Percentiles rank a stretch among this genome's conserved stretches.
These are phyloP conservation scores for Neoaliturus tenellus DNA, from an alignment of 2,888 invertebrate genomes.

Conservation along the genomic window DNA sequence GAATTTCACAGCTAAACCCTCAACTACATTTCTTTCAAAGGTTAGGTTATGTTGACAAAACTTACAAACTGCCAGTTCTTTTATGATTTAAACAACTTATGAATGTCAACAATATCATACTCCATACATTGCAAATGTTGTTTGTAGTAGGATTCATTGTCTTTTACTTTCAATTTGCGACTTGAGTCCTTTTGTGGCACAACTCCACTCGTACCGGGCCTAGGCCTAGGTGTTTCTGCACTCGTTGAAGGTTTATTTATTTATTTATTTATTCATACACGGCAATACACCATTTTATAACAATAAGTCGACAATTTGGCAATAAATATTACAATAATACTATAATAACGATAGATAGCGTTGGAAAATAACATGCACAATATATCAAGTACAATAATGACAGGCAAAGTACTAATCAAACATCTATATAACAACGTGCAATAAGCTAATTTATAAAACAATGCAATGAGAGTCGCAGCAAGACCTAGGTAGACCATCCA, in stretches of 20 bases:
- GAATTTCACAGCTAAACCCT: conserved; percentile 30
- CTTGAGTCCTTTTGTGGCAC: neutral
- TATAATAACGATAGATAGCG: no score
- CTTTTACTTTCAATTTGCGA: neutral
- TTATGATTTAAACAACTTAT: neutral
- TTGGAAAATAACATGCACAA: no score
- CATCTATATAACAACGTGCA: no score
- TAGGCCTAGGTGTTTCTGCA: neutral
- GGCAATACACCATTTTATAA: no score
- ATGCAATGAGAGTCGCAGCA: no score
- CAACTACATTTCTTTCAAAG: conserved; percentile 32
- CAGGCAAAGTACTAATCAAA: no score
- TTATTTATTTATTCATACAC: no score
- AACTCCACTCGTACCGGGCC: neutral
- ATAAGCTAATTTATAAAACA: no score
- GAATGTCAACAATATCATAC: conserved; percentile 15
- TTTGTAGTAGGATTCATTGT: neutral
- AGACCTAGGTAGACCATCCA: no score
- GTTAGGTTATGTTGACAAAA: conserved; percentile 26
- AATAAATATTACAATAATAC: no score
- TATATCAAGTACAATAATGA: no score
- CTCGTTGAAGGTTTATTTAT: neutral
- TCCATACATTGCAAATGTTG: neutral
- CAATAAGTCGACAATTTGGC: no score
- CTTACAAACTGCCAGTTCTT: conserved; percentile 23